Percentiles rank a stretch among this genome's conserved stretches.
Evolutionary conservation across 37 sponge, comb jelly and placozoan species (phyloP).

Genomic region (Ianthella basta): DNA sequence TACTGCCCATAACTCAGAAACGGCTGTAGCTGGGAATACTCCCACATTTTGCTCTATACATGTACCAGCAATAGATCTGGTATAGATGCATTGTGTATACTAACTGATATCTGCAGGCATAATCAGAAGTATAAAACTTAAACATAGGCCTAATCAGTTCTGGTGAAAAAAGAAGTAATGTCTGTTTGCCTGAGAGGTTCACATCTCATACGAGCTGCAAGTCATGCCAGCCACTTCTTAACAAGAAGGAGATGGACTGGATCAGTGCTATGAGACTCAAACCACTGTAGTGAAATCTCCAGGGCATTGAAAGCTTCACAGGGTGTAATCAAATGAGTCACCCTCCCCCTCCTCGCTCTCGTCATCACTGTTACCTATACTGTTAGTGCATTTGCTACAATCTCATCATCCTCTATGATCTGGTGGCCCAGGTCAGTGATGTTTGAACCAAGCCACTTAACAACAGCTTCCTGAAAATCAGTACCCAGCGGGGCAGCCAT

Average conservation of each 20-base stretch:
- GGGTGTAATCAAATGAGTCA: neutral
- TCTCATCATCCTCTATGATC: constrained; percentile 26
- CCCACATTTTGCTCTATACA: neutral
- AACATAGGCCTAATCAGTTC: constrained; percentile 7
- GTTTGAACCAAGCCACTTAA: neutral
- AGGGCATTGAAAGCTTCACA: neutral
- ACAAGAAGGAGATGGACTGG: neutral
- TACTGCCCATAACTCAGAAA: constrained; percentile 15
- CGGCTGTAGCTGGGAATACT: constrained; percentile 21
- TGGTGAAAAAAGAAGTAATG: constrained; percentile 5
- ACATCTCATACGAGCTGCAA: constrained; percentile 12
- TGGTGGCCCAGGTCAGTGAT: constrained; percentile 6
- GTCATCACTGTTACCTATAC: neutral
- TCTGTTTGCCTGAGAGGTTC: constrained; percentile 24
- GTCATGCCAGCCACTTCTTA: constrained; percentile 4
- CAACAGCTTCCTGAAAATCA: constrained; percentile 23
- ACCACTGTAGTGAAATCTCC: neutral
- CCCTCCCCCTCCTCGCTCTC: constrained; percentile 23
- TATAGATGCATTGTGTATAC: neutral
- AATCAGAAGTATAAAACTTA: too few species aligned
- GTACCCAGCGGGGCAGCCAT: constrained; percentile 19
- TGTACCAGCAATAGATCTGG: constrained; percentile 8
- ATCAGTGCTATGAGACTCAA: neutral
- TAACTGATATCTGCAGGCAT: too few species aligned
- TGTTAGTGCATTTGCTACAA: constrained; percentile 8